A percentile compares a stretch with the other conserved stretches of the same genome.
These are phyloP conservation scores for Phlogophora meticulosa DNA, from an alignment of 2,888 invertebrate species.

Conservation along the genomic window DNA sequence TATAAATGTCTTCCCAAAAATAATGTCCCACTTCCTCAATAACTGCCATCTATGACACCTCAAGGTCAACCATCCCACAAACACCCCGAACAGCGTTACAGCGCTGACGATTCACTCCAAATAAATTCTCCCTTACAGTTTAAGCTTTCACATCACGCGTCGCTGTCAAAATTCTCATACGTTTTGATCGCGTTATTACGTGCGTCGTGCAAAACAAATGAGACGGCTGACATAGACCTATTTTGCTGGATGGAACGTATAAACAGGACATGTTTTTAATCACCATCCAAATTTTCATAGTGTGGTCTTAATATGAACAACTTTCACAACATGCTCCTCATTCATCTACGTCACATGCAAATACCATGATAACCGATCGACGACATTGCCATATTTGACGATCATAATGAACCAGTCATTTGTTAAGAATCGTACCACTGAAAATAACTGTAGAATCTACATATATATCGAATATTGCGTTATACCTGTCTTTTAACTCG, in stretches of 20 bases:
- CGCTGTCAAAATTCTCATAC: constrained; percentile 88
- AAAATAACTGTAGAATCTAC: no score
- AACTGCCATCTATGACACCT: constrained; percentile 24
- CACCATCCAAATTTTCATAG: no score
- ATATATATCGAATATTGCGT: no score
- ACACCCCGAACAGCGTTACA: constrained; percentile 48
- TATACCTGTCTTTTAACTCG: no score
- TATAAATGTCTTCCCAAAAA: constrained; percentile 14
- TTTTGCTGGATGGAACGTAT: constrained; percentile 38
- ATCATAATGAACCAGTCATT: no score
- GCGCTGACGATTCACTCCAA: constrained; percentile 65
- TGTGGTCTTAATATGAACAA: no score
- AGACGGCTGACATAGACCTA: constrained; percentile 70
- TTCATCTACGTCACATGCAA: no score
- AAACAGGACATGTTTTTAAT: no score
- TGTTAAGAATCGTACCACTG: no score
- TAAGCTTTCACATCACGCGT: constrained; percentile 84
- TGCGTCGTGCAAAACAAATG: constrained; percentile 87
- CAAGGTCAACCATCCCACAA: constrained; percentile 54
- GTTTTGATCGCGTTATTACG: constrained; percentile 89
- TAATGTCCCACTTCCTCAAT: constrained; percentile 16
- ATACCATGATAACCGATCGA: no score
- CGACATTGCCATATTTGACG: no score
- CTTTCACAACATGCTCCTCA: no score
- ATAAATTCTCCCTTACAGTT: constrained; percentile 74